Base-by-base conservation (phyloP, 2,888 invertebrate genomes). In the Laothoe populi region DNA sequence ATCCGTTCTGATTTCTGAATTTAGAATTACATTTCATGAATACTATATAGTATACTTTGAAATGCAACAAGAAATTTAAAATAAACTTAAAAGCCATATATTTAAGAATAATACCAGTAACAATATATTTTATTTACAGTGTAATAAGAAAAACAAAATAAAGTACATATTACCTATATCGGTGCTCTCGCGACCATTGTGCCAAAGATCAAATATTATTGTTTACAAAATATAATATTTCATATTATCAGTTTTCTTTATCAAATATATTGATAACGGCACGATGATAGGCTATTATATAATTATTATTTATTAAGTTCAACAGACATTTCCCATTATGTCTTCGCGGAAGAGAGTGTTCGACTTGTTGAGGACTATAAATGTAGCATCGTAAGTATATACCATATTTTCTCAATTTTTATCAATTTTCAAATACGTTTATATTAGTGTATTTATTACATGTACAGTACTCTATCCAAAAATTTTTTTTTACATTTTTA, bases 371-470 rank as follows among this genome's bases (percentile, higher is more conserved):
- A 93, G 94, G 75, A 93, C 94, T 35, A 93, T 96, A 63, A 94
- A 95, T 59, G 90, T 93, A 61, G 94, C 94, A 65, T 95, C 96
- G 96, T 96, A 93, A 95, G 95, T 95, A 80, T 66, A 66, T 60
- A 65, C 13, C 45, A 23, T 21, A 3, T 61, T 38, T 58, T 66
- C 44, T 24, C 8, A 11, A 42, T 40, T 11, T 57, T 31, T 19
- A 1, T 1, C 31, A 13, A 24, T 16, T 49, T 31, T 0, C n/a
- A 0, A 38, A n/a, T n/a, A 38, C 11, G 11, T 38, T 23, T 21
- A 23, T 1, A 1, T 23, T 0, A 1, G 4, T 24, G 16, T 23
- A 24, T 11, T 59, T 8, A 16, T 21, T 40, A 13, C 10, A 31
- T 16, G 19, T n/a, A n/a, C n/a, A n/a, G n/a, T n/a, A n/a, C n/a